A percentile compares a stretch with the other conserved stretches of the same genome.
phyloP scores from a whole-genome alignment of 2,113 vertebrate genomes.

The Colinus virginianus region DNA sequence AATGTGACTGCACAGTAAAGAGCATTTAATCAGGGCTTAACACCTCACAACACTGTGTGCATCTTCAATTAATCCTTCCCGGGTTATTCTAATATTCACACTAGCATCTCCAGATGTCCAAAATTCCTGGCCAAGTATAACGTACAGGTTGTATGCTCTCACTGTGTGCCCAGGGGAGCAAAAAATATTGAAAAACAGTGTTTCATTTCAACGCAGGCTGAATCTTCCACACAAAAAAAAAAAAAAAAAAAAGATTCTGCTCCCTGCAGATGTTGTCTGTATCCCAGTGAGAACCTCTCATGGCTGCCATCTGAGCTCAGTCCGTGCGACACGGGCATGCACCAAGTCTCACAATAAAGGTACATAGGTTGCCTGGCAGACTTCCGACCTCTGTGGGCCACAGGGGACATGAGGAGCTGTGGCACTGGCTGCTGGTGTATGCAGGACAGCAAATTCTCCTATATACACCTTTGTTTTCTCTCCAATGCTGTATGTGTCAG shows the following conservation, averaged over 20 bases:
- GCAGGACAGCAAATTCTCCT: background rate
- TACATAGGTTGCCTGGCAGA: background rate
- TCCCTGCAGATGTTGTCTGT: fast-evolving
- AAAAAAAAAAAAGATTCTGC: background rate
- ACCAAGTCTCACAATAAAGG: fast-evolving
- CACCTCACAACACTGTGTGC: background rate
- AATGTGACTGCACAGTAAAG: slow-evolving; percentile 73
- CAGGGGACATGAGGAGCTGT: background rate
- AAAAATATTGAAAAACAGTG: background rate
- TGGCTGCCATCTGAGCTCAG: background rate
- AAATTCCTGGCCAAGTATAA: background rate
- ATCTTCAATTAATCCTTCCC: slow-evolving; percentile 2
- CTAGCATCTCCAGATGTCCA: background rate
- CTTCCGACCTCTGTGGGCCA: background rate
- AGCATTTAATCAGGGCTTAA: slow-evolving; percentile 44
- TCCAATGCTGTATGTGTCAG: fast-evolving
- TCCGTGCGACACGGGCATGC: fast-evolving
- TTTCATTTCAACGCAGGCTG: background rate
- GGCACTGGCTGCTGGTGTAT: background rate
- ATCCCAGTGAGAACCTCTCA: background rate
- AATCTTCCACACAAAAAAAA: background rate
- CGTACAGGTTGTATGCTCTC: background rate
- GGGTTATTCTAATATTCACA: background rate
- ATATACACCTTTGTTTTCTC: background rate
- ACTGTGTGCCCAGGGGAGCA: background rate